A percentile compares a stretch with the other conserved stretches of the same genome.
Conservation (phyloP, 2,888 invertebrate genomes). For the Ophraella communa region DNA sequence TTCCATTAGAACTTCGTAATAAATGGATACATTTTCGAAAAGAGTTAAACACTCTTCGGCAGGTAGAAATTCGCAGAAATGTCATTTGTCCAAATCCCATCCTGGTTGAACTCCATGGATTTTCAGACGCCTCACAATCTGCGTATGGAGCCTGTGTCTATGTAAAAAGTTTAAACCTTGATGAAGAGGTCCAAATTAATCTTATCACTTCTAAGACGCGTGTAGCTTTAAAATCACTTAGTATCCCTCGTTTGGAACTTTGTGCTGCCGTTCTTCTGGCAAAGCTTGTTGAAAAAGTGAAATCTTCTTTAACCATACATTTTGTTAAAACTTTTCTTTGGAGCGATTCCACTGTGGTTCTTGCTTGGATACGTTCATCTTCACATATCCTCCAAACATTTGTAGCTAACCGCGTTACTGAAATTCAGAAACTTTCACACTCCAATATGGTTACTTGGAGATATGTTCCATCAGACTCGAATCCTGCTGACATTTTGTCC, state of each 20-base stretch:
- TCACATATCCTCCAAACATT: not conserved
- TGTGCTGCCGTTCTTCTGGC: not conserved
- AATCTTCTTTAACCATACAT: not conserved
- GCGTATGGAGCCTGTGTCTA: too few relatives aligned
- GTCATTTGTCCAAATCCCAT: not conserved
- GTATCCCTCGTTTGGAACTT: not conserved
- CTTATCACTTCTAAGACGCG: not conserved
- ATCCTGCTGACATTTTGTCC: not conserved
- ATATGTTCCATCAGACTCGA: not conserved
- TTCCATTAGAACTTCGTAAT: not conserved
- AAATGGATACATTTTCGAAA: conserved; percentile 2
- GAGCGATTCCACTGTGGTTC: too few relatives aligned
- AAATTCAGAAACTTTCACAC: not conserved
- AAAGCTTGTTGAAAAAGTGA: not conserved
- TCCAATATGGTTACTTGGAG: not conserved
- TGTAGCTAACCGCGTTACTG: not conserved
- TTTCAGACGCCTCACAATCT: not conserved
- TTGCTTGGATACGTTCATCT: not conserved
- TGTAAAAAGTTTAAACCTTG: too few relatives aligned
- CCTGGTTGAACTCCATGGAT: not conserved
- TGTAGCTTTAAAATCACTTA: not conserved
- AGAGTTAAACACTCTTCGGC: not conserved
- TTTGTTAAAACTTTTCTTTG: not conserved
- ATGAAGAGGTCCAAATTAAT: too few relatives aligned
- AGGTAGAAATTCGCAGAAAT: not conserved